Evolutionary conservation across 35 echinoderm and acorn worm species (phyloP).

Genomic region (Diadema setosum): DNA sequence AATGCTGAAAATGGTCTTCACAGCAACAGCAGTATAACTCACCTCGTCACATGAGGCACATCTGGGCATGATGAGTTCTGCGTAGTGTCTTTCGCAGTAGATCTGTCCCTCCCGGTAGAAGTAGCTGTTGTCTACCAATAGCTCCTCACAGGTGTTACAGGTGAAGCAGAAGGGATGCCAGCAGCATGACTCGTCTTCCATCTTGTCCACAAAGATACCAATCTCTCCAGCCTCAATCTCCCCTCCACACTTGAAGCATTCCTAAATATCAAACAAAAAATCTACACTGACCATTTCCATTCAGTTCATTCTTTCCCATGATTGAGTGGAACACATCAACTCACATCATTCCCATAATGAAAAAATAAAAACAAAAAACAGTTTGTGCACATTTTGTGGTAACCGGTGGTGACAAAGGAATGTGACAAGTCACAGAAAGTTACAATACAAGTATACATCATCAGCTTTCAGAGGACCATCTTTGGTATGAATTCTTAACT

Average conservation of each 20-base stretch:
- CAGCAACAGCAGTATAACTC: neutral
- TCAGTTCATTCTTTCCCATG: too few relatives aligned
- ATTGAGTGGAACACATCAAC: too few relatives aligned
- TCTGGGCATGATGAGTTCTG: slow-evolving; percentile 86
- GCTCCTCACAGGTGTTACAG: slow-evolving; percentile 79
- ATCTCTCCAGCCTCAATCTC: slow-evolving; percentile 91
- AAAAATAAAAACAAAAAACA: too few relatives aligned
- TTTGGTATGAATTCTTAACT: too few relatives aligned
- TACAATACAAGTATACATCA: too few relatives aligned
- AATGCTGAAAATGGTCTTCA: too few relatives aligned
- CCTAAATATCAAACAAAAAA: slow-evolving; percentile 35
- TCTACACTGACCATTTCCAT: neutral
- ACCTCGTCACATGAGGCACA: slow-evolving; percentile 99
- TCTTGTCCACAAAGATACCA: slow-evolving; percentile 77
- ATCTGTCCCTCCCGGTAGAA: slow-evolving; percentile 91
- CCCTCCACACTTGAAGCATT: slow-evolving; percentile 88
- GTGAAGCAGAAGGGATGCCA: slow-evolving; percentile 99
- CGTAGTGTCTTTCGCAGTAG: slow-evolving; percentile 96
- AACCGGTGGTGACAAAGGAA: too few relatives aligned
- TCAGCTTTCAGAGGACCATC: too few relatives aligned
- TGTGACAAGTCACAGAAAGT: too few relatives aligned
- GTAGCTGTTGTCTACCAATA: slow-evolving; percentile 81
- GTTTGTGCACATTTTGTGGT: too few relatives aligned
- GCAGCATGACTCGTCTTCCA: slow-evolving; percentile 66
- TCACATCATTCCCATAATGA: too few relatives aligned